phyloP scores from a whole-genome alignment of 2,888 invertebrate genomes.

The Leptothorax acervorum region DNA sequence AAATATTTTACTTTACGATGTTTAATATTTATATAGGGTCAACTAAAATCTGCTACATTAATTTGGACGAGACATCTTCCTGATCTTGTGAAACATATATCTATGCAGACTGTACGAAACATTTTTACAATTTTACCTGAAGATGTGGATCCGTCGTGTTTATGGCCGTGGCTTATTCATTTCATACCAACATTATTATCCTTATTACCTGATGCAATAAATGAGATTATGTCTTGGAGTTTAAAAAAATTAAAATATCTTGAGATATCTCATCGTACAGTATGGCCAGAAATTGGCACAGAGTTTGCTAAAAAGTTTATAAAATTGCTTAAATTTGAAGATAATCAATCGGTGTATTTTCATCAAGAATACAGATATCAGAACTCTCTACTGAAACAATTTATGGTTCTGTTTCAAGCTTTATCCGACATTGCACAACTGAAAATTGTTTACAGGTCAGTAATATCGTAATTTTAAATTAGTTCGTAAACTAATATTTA shows the following conservation, averaged over 20 bases:
- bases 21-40: constrained; percentile 70
- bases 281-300: constrained; percentile 80
- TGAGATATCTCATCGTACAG: constrained; percentile 73
- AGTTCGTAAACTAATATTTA: constrained; percentile 20
- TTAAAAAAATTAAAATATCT: constrained; percentile 76
- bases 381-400: constrained; percentile 76
- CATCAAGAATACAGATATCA: constrained; percentile 74
- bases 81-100: constrained; percentile 75
- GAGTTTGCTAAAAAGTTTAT: constrained; percentile 83
- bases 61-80: constrained; percentile 83
- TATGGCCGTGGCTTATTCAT: constrained; percentile 81
- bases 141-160: constrained; percentile 63
- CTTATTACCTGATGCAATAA: constrained; percentile 76
- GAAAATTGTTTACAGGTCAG: constrained; percentile 77
- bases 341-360: constrained; percentile 70
- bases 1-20: constrained; percentile 7
- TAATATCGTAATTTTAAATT: constrained; percentile 18
- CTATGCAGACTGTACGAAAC: constrained; percentile 70
- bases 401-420: constrained; percentile 76
- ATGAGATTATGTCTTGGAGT: constrained; percentile 79
- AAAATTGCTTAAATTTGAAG: constrained; percentile 78
- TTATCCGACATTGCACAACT: constrained; percentile 79
- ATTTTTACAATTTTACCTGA: constrained; percentile 78
- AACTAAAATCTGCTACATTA: constrained; percentile 80
- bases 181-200: constrained; percentile 80